phyloP scores from a whole-genome alignment of 2,797 vertebrate species.

The Danionella dracula region DNA sequence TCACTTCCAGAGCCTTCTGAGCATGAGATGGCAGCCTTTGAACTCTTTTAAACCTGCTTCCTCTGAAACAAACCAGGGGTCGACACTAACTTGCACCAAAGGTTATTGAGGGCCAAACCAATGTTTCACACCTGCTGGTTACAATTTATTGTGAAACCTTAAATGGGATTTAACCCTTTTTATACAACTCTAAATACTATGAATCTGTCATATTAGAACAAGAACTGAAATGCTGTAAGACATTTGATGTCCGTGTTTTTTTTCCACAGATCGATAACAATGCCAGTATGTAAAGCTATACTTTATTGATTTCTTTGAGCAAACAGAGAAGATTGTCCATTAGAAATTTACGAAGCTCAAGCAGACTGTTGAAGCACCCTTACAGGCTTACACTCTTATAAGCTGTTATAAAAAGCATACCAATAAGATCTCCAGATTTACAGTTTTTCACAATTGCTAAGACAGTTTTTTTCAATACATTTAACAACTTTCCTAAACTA shows the following conservation, averaged over 20 bases:
- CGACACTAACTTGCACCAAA: slow-evolving; percentile 5
- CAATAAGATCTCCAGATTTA: too few species aligned
- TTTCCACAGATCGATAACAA: background rate
- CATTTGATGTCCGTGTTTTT: background rate
- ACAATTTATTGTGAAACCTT: slow-evolving; percentile 35
- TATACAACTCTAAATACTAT: slow-evolving; percentile 24
- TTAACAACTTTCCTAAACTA: too few species aligned
- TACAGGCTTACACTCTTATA: too few species aligned
- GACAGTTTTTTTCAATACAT: too few species aligned
- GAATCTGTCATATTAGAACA: background rate
- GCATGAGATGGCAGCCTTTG: slow-evolving; percentile 31
- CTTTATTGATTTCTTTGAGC: too few species aligned
- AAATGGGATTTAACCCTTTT: slow-evolving; percentile 22
- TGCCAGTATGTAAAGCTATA: background rate
- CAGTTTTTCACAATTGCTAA: too few species aligned
- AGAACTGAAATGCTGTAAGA: background rate
- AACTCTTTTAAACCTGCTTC: background rate
- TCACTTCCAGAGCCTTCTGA: slow-evolving; percentile 31
- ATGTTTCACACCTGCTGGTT: slow-evolving; percentile 8
- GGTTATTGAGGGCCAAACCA: slow-evolving; percentile 32
- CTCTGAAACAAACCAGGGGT: slow-evolving; percentile 4
- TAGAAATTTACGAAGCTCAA: too few species aligned
- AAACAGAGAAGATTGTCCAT: too few species aligned
- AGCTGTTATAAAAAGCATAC: too few species aligned
- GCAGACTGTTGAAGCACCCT: too few species aligned